Conservation (phyloP, 1,140 invertebrate genomes). For the Aradophagus sp. region DNA sequence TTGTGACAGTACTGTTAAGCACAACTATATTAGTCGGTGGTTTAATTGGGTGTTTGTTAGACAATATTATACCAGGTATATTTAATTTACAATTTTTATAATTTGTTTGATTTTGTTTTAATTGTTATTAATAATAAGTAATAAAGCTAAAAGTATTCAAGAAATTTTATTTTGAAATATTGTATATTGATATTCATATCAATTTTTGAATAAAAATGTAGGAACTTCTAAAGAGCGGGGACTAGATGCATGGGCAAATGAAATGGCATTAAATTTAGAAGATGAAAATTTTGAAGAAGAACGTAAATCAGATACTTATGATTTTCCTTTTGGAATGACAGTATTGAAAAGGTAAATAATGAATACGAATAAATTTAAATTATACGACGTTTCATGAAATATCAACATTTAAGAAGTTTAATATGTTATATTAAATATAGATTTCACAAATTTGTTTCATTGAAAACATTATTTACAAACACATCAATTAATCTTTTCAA, state of each 20-base stretch:
- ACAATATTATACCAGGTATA: conserved; percentile 90
- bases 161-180: not conserved
- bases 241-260: conserved; percentile 80
- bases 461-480: not conserved
- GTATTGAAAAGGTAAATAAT: conserved; percentile 76
- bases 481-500: conserved; percentile 10
- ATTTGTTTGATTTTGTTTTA: conserved; percentile 1
- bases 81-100: conserved; percentile 2
- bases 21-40: conserved; percentile 91
- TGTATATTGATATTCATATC: not conserved
- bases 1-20: conserved; percentile 85
- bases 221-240: conserved; percentile 83
- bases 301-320: conserved; percentile 78
- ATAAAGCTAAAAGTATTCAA: not conserved
- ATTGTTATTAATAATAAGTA: too few relatives aligned
- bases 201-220: conserved; percentile 54
- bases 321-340: conserved; percentile 83
- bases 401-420: not conserved
- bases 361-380: too few relatives aligned
- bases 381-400: too few relatives aligned
- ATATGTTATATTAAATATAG: conserved; percentile 1
- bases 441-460: not conserved
- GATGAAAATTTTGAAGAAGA: conserved; percentile 64
- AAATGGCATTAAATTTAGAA: conserved; percentile 79
- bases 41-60: conserved; percentile 84